Evolutionary conservation across 2,797 vertebrate species (phyloP).

Genomic region (Mormyrus proboscirostris): DNA sequence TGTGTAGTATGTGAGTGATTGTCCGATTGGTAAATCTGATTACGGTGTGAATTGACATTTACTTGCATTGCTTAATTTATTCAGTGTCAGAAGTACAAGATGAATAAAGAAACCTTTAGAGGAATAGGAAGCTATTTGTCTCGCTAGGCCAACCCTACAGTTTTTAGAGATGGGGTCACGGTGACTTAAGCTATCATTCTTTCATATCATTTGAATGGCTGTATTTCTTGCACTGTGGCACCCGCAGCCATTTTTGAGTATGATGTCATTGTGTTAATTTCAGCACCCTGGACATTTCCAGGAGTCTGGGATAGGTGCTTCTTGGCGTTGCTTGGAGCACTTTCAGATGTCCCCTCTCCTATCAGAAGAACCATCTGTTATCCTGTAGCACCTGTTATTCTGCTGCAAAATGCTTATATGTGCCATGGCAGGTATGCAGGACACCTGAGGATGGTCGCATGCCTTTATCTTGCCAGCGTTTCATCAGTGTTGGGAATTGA

Average conservation of each 20-base stretch:
- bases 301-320: not conserved
- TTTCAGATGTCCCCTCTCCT: not conserved
- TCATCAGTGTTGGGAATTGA: not conserved
- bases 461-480: not conserved
- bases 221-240: not conserved
- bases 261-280: not conserved
- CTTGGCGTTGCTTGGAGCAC: not conserved
- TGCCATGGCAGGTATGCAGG: not conserved
- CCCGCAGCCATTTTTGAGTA: not conserved
- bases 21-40: not conserved
- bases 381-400: not conserved
- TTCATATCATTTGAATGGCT: not conserved
- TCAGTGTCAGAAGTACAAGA: not conserved
- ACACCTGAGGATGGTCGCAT: not conserved
- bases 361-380: not conserved
- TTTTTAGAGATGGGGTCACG: not conserved
- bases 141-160: not conserved
- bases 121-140: not conserved
- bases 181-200: not conserved
- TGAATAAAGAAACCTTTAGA: not conserved
- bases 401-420: not conserved
- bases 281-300: slow-evolving; percentile 10
- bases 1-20: not conserved
- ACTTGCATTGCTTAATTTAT: not conserved
- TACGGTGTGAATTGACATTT: not conserved